phyloP scores from a whole-genome alignment of 2,113 vertebrate species.

The Dromas ardeola region DNA sequence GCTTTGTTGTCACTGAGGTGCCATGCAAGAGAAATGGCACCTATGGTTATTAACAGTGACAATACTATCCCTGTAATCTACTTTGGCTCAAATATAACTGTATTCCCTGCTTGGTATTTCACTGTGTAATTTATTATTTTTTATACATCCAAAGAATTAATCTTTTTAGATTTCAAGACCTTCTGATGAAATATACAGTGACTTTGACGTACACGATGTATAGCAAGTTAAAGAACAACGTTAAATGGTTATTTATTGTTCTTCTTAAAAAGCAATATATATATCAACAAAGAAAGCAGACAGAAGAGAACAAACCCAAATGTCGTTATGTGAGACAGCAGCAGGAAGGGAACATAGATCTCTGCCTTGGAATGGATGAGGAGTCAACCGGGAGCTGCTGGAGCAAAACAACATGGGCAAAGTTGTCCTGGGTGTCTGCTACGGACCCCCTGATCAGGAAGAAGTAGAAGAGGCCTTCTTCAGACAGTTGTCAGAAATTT shows the following conservation, averaged over 20 bases:
- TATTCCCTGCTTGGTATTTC: not conserved
- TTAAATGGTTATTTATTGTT: not conserved
- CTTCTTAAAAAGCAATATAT: not conserved
- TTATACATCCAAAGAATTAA: not conserved
- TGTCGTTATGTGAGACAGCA: not conserved
- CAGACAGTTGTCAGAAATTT: not conserved
- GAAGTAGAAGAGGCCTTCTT: not conserved
- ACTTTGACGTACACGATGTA: not conserved
- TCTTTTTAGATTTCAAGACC: not conserved
- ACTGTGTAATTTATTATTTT: not conserved
- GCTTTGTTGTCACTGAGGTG: not conserved
- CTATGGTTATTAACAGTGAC: not conserved
- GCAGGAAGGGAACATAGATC: not conserved
- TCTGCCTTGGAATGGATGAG: not conserved
- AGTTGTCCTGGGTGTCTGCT: not conserved
- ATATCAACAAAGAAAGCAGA: not conserved
- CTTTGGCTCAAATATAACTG: not conserved
- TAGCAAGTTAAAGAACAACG: not conserved
- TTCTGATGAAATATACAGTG: not conserved
- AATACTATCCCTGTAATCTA: not conserved
- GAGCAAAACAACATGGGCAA: not conserved
- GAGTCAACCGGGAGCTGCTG: not conserved
- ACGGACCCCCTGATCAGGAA: not conserved
- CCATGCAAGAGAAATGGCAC: not conserved
- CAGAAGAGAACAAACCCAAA: not conserved